A percentile compares a stretch with the other conserved stretches of the same genome.
phyloP scores from a whole-genome alignment of 2,797 vertebrate species.

The Bryconaethiops microstoma region DNA sequence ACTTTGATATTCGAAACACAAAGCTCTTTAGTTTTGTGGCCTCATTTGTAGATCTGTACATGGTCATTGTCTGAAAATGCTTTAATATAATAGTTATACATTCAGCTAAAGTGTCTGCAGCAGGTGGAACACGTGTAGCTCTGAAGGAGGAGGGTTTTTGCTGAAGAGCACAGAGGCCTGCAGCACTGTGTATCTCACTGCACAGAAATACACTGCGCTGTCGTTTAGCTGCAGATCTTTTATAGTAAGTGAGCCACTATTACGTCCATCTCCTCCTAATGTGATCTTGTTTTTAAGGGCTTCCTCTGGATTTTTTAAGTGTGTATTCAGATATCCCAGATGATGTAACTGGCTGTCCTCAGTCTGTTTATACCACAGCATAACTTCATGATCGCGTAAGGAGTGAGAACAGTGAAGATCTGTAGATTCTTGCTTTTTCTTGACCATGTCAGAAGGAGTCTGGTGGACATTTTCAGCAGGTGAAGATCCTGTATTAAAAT shows the following conservation, averaged over 20 bases:
- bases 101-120: not conserved
- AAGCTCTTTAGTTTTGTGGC: no score
- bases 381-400: not conserved
- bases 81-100: no score
- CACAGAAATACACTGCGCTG: slow-evolving; percentile 37
- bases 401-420: slow-evolving; percentile 31
- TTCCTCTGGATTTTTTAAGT: not conserved
- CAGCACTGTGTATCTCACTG: slow-evolving; percentile 6
- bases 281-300: not conserved
- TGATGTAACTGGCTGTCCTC: not conserved
- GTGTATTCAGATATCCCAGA: slow-evolving; percentile 22
- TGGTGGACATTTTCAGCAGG: slow-evolving; percentile 17
- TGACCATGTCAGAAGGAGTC: slow-evolving; percentile 8
- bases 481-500: not conserved
- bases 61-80: no score
- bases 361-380: slow-evolving; percentile 33
- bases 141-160: slow-evolving; percentile 19
- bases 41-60: no score
- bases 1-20: no score
- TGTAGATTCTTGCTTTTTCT: not conserved
- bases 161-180: not conserved
- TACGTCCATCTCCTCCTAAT: slow-evolving; percentile 20
- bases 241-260: not conserved
- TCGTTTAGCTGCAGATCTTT: slow-evolving; percentile 24
- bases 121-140: not conserved